Conservation (phyloP, 2,888 invertebrate species). For the Drosophila antonietae region DNA sequence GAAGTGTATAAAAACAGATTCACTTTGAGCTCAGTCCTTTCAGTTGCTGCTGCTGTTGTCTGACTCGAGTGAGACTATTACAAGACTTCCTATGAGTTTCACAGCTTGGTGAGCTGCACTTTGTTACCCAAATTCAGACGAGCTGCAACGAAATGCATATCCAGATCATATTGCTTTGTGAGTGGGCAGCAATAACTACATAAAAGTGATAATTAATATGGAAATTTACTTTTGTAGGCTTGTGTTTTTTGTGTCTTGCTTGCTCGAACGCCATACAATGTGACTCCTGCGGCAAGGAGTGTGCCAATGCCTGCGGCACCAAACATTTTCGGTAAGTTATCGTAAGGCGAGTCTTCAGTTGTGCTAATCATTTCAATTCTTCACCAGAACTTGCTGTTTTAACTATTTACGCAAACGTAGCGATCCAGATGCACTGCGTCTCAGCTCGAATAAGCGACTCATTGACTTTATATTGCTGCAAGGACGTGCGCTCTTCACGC, state of each 20-base stretch:
- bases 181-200: constrained; percentile 43
- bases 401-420: constrained; percentile 88
- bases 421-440: constrained; percentile 77
- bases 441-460: constrained; percentile 78
- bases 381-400: constrained; percentile 87
- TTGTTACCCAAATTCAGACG: constrained; percentile 19
- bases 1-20: constrained; percentile 53
- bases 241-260: constrained; percentile 67
- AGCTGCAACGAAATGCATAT: constrained; percentile 67
- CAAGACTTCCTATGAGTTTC: constrained; percentile 58
- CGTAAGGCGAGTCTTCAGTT: neutral
- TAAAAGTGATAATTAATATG: neutral
- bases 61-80: constrained; percentile 27
- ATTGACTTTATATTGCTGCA: constrained; percentile 82
- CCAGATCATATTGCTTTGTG: constrained; percentile 68
- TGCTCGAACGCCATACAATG: constrained; percentile 85
- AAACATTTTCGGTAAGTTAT: constrained; percentile 86
- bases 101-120: constrained; percentile 40
- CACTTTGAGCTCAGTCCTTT: constrained; percentile 48
- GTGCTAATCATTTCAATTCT: neutral
- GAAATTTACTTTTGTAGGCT: constrained; percentile 44
- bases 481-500: constrained; percentile 80
- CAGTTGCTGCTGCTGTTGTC: constrained; percentile 52
- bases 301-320: constrained; percentile 88
- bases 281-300: constrained; percentile 88